Evolutionary conservation across 2,113 vertebrate genomes (phyloP).

Genomic region (Pollimyrus isidori): DNA sequence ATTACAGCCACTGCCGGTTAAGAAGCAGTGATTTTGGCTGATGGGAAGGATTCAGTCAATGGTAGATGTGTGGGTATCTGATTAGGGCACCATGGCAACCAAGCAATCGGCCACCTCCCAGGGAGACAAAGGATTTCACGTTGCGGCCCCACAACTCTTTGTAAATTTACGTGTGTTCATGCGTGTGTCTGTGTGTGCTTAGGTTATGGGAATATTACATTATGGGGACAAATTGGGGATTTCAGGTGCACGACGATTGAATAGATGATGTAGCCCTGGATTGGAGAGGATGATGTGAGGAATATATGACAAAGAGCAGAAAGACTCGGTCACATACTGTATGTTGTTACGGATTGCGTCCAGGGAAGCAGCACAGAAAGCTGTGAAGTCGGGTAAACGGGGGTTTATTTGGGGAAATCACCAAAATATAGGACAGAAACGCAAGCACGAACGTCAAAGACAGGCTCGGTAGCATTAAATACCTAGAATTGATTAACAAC

Average conservation of each 20-base stretch:
- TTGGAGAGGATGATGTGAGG: background rate
- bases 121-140: background rate
- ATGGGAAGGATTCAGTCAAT: background rate
- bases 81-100: background rate
- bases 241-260: background rate
- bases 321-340: background rate
- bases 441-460: no score
- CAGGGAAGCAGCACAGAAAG: no score
- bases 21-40: background rate
- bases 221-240: background rate
- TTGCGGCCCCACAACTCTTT: background rate
- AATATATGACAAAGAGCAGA: background rate
- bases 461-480: no score
- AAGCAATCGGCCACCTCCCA: background rate
- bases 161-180: background rate
- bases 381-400: no score
- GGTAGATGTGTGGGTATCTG: background rate
- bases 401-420: no score
- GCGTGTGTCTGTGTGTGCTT: background rate
- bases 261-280: background rate
- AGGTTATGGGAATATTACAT: background rate
- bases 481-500: no score
- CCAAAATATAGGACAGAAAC: no score
- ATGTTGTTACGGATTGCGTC: no score
- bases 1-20: background rate